Evolutionary conservation across 2,888 invertebrate species (phyloP).

Genomic region (Slavum lentiscoides): DNA sequence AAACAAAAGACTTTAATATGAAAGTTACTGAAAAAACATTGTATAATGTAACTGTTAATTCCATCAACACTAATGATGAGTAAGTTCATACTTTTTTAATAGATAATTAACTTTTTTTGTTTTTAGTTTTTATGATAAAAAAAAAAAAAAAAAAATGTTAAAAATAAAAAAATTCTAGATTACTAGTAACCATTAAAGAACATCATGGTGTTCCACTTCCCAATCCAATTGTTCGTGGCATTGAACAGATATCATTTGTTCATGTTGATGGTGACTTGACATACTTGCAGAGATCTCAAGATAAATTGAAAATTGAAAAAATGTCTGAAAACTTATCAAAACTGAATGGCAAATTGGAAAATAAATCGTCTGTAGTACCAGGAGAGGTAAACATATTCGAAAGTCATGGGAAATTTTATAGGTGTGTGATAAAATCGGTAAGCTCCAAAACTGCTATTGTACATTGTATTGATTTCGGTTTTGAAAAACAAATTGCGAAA

Average conservation of each 20-base stretch:
- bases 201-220: slow-evolving; percentile 25
- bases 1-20: slow-evolving; percentile 3
- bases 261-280: slow-evolving; percentile 44
- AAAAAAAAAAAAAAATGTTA: no score
- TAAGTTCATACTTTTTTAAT: background rate
- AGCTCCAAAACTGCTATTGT: slow-evolving; percentile 14
- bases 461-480: slow-evolving; percentile 45
- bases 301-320: slow-evolving; percentile 25
- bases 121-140: background rate
- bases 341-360: slow-evolving; percentile 7
- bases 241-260: slow-evolving; percentile 40
- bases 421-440: slow-evolving; percentile 25
- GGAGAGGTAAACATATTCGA: slow-evolving; percentile 27
- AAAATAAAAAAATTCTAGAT: slow-evolving; percentile 6
- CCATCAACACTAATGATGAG: slow-evolving; percentile 14
- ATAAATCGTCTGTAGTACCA: background rate
- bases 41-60: slow-evolving; percentile 37
- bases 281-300: slow-evolving; percentile 44
- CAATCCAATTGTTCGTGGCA: slow-evolving; percentile 36
- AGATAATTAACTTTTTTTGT: background rate
- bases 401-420: slow-evolving; percentile 33
- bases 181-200: slow-evolving; percentile 24
- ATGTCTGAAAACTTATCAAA: slow-evolving; percentile 41
- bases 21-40: slow-evolving; percentile 37
- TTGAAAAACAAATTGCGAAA: slow-evolving; percentile 31